Evolutionary conservation across 2,797 vertebrate genomes (phyloP), one percentile per base, ranked within the genome.

Genomic region (Atherinosoma microstoma): DNA sequence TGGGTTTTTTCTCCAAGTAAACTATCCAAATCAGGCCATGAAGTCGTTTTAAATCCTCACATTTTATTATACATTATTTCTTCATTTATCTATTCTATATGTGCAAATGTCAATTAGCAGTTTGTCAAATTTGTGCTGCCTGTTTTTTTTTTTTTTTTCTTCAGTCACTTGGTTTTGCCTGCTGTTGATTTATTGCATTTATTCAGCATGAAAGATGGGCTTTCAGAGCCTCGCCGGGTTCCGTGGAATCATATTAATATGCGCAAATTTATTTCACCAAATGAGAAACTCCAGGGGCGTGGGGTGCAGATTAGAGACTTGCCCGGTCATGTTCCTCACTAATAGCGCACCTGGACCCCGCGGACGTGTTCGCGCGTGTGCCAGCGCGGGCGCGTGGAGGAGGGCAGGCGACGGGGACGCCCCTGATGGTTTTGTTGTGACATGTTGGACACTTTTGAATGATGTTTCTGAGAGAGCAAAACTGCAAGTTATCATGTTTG

Each of bases 341-440:
- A 92, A 93, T 91, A 84, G 88, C 80, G 83, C 93, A 94, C 93
- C 93, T 94, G 93, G 91, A 94, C 82, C 93, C 92, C 87, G 72
- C 85, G 66, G 79, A 81, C 79, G 78, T 67, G 85, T 32, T 59
- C 71, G 85, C 79, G 84, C 84, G 82, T 64, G 75, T 73, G 77
- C 54, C 54, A 58, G 84, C 68, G 82, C 84, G 82, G 24, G 82
- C 40, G 79, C 45, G 73, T 53, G 76, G 73, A 74, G 73, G 40
- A 67, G 75, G 80, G 85, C 88, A 84, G 81, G 88, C 83, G 82
- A 87, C 73, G 73, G 84, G 87, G 87, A 89, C 90, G 73, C 82
- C 84, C 83, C 75, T 82, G 20, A 36, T 64, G 67, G 64, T 73
- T 71, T 73, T 73, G 73, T 67, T 79, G 60, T 30, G 49, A 73